phyloP scores from a whole-genome alignment of 1,140 invertebrate genomes.

The Intoshia linei region DNA sequence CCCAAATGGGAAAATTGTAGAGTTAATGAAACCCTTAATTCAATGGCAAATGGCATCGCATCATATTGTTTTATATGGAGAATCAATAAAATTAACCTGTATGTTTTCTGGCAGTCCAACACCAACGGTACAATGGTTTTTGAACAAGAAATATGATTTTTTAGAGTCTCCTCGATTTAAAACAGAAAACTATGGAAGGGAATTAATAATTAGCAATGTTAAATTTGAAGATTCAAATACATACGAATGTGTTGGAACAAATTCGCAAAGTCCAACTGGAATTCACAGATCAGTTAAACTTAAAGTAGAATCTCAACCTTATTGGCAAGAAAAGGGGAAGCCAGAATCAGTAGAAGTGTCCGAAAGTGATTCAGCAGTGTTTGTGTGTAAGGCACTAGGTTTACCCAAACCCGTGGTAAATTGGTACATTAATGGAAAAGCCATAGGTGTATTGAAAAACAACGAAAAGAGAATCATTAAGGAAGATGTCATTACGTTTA shows the following conservation, averaged over 20 bases:
- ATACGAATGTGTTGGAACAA: slow-evolving; percentile 16
- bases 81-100: slow-evolving; percentile 4
- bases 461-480: slow-evolving; percentile 34
- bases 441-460: slow-evolving; percentile 29
- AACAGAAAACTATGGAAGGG: slow-evolving; percentile 12
- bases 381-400: slow-evolving; percentile 1
- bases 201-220: slow-evolving; percentile 11
- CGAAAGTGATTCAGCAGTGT: neutral
- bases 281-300: slow-evolving; percentile 7
- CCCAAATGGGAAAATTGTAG: slow-evolving; percentile 3
- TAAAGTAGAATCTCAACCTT: slow-evolving; percentile 12
- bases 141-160: neutral
- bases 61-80: slow-evolving; percentile 3
- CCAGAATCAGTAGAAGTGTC: slow-evolving; percentile 1
- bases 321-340: neutral
- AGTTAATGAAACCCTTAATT: slow-evolving; percentile 1
- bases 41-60: slow-evolving; percentile 6
- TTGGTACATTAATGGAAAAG: neutral
- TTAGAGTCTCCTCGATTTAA: slow-evolving; percentile 7
- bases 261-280: slow-evolving; percentile 8
- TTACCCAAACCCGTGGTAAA: neutral
- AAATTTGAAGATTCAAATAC: slow-evolving; percentile 11
- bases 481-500: slow-evolving; percentile 40
- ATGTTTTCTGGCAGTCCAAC: slow-evolving; percentile 7
- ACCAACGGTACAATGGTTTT: slow-evolving; percentile 6